phyloP scores from a whole-genome alignment of 2,797 vertebrate species.

The Sorex maritimensis region DNA sequence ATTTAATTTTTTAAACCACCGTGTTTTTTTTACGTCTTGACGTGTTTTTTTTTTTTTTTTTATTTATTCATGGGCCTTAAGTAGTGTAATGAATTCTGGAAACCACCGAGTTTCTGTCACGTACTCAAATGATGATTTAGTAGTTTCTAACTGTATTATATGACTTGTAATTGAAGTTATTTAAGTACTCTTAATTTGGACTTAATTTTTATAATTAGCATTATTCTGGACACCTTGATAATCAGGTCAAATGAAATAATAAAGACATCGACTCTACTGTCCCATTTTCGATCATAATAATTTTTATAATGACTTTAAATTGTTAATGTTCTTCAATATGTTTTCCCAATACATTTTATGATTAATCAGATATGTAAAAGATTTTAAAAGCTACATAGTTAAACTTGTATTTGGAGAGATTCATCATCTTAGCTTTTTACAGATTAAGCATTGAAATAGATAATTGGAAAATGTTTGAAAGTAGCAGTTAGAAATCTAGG shows the following conservation, averaged over 20 bases:
- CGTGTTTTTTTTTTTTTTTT: not conserved
- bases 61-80: conserved; percentile 46
- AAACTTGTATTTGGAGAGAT: no score
- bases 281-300: not conserved
- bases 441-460: not conserved
- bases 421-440: no score
- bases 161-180: conserved; percentile 12
- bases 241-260: not conserved
- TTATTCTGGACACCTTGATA: conserved; percentile 9
- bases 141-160: conserved; percentile 52
- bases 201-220: conserved; percentile 53
- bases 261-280: conserved; percentile 35
- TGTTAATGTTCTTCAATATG: not conserved
- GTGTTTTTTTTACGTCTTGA: not conserved
- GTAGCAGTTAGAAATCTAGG: not conserved
- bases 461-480: not conserved
- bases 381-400: no score
- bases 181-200: not conserved
- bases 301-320: conserved; percentile 40
- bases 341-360: conserved; percentile 9
- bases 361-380: not conserved
- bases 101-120: conserved; percentile 41
- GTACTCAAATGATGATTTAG: not conserved
- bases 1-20: no score
- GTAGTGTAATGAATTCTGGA: conserved; percentile 46